Conservation (phyloP, 2,888 invertebrate genomes). For the Anagyrus pseudococci region DNA sequence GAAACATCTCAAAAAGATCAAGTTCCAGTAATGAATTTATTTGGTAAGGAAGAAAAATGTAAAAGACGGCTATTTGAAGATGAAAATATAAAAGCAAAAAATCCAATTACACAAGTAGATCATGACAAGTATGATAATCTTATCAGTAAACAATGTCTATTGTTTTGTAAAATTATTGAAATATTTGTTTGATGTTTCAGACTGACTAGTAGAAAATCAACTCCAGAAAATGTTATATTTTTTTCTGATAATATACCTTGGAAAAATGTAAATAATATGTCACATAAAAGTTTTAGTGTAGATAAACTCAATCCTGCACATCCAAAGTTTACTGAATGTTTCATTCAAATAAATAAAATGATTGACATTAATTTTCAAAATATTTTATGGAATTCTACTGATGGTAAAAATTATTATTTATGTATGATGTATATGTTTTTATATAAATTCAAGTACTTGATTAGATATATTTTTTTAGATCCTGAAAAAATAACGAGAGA, state of each 20-base stretch:
- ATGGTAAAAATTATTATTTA: conserved; percentile 18
- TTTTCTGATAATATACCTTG: conserved; percentile 12
- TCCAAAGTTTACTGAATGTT: conserved; percentile 22
- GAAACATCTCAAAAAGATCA: neutral
- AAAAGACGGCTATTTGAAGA: conserved; percentile 30
- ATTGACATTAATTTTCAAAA: conserved; percentile 9
- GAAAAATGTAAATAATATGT: conserved; percentile 14
- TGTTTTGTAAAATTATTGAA: neutral
- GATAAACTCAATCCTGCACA: conserved; percentile 20
- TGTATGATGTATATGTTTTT: neutral
- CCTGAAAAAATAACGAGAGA: conserved; percentile 19
- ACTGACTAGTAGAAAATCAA: conserved; percentile 20
- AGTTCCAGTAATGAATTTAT: conserved; percentile 2
- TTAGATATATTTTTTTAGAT: conserved; percentile 21
- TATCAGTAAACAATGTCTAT: conserved; percentile 11
- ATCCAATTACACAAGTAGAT: neutral
- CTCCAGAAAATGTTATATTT: conserved; percentile 36
- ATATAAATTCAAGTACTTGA: neutral
- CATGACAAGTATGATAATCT: conserved; percentile 1
- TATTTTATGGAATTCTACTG: conserved; percentile 5
- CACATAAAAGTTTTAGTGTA: conserved; percentile 8
- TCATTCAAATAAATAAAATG: conserved; percentile 25
- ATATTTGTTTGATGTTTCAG: conserved; percentile 3
- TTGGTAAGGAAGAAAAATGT: conserved; percentile 33
- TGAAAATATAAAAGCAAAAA: conserved; percentile 16